Conservation (phyloP, 2,113 vertebrate species). For the Ceuthmochares aereus region DNA sequence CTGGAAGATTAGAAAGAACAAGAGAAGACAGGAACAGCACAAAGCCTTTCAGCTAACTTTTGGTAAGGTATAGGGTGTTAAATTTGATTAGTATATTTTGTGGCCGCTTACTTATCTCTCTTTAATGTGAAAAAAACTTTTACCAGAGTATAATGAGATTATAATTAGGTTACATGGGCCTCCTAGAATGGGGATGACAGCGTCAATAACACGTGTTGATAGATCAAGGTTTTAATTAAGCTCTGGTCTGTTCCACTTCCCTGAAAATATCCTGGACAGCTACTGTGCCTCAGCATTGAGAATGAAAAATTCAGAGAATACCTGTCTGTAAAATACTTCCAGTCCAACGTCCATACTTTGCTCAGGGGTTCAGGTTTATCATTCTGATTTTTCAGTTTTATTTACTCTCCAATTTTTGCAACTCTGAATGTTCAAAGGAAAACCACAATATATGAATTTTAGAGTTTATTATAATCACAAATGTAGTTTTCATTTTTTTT, state of each 20-base stretch:
- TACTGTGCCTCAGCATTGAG: neutral
- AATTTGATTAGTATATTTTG: neutral
- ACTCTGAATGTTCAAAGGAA: neutral
- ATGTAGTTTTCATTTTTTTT: neutral
- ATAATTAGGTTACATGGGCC: fast-evolving
- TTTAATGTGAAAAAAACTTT: neutral
- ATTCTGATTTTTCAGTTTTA: neutral
- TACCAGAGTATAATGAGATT: neutral
- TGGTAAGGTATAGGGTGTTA: neutral
- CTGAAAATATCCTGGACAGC: neutral
- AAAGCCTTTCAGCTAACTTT: neutral
- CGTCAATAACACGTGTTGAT: neutral
- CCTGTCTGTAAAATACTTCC: neutral
- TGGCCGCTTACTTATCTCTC: neutral
- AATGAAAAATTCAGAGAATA: neutral
- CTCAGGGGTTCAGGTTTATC: neutral
- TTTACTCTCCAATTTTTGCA: neutral
- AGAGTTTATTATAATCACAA: neutral
- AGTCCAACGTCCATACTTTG: neutral
- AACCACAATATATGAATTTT: neutral
- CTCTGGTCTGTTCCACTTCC: neutral
- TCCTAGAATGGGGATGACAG: neutral
- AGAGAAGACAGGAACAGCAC: neutral
- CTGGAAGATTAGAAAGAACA: neutral
- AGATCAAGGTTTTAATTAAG: neutral